phyloP scores from a whole-genome alignment of 2,797 vertebrate genomes.

The Capromys pilorides region DNA sequence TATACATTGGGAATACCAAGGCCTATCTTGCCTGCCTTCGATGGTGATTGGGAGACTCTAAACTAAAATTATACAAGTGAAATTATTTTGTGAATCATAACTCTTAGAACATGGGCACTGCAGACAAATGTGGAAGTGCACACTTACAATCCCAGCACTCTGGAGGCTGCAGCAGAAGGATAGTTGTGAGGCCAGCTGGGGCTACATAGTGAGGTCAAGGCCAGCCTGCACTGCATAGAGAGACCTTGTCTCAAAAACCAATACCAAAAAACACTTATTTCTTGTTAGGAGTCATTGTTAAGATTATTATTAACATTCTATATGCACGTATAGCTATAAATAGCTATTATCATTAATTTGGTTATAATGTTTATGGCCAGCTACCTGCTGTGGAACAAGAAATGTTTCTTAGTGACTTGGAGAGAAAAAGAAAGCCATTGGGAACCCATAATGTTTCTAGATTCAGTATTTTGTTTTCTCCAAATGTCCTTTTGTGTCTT shows the following conservation, averaged over 20 bases:
- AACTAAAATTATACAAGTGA: slow-evolving; percentile 57
- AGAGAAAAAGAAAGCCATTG: neutral
- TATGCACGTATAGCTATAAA: slow-evolving; percentile 33
- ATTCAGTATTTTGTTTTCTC: slow-evolving; percentile 56
- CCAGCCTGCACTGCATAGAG: neutral
- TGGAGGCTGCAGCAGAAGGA: neutral
- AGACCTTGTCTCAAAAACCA: neutral
- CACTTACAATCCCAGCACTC: neutral
- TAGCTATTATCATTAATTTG: slow-evolving; percentile 59
- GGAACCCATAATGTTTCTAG: slow-evolving; percentile 58
- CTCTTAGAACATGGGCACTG: neutral
- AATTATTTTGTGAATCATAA: slow-evolving; percentile 54
- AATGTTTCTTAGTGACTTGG: slow-evolving; percentile 47
- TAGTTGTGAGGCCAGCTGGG: neutral
- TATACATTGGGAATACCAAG: neutral
- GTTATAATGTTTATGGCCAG: slow-evolving; percentile 18
- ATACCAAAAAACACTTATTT: neutral
- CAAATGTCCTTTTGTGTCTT: slow-evolving; percentile 45
- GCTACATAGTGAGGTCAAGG: neutral
- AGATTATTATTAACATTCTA: slow-evolving; percentile 50
- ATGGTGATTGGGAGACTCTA: neutral
- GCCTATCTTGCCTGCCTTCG: neutral
- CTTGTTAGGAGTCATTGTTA: slow-evolving; percentile 55
- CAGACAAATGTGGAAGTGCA: neutral
- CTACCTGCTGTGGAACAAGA: slow-evolving; percentile 49